Conservation (phyloP, 1,140 invertebrate genomes). For the Lanistes nyassanus region DNA sequence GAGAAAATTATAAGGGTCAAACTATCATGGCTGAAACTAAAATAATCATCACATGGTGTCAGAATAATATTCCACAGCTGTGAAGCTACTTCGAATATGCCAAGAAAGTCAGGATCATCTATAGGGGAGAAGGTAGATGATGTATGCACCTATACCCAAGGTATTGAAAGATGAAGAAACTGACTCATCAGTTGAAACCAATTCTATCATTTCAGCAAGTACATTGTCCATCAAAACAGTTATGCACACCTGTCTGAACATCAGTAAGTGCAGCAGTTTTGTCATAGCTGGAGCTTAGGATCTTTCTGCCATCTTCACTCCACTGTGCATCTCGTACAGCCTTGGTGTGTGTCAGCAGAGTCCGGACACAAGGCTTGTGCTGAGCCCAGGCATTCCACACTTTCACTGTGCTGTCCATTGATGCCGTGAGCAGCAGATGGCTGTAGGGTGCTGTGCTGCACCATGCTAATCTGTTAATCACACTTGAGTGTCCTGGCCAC, state of each 20-base stretch:
- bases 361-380: conserved; percentile 41
- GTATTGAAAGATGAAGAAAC: no score
- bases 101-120: no score
- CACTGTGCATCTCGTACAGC: conserved; percentile 60
- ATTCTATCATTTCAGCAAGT: no score
- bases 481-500: conserved; percentile 42
- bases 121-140: no score
- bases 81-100: no score
- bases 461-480: conserved; percentile 56
- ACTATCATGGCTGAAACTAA: not conserved
- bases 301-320: conserved; percentile 46
- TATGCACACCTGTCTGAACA: conserved; percentile 54
- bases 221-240: not conserved
- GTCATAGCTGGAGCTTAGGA: conserved; percentile 59
- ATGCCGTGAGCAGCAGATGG: conserved; percentile 40
- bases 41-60: not conserved
- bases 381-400: conserved; percentile 61
- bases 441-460: conserved; percentile 63
- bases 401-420: conserved; percentile 59
- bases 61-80: no score
- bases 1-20: not conserved
- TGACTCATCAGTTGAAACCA: no score
- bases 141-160: no score
- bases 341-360: conserved; percentile 46
- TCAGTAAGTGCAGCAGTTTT: conserved; percentile 49